Base-by-base conservation (phyloP, 2,888 invertebrate species). In the Meta bourneti region DNA sequence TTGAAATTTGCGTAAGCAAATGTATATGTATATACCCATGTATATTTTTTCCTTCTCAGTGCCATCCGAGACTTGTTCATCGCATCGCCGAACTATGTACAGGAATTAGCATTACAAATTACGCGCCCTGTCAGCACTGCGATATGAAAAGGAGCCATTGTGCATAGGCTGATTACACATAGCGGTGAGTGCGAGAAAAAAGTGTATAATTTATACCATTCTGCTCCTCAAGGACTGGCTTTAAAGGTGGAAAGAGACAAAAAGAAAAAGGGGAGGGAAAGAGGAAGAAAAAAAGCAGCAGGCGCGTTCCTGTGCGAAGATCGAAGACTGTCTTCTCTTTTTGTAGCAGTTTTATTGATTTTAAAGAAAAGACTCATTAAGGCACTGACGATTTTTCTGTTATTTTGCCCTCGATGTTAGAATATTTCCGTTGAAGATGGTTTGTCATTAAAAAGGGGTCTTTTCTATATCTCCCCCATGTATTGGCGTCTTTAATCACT, bases 321-420 rank as follows among this genome's bases (percentile, higher is more conserved):
- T 87, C 87, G 87, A 87, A 87, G 72, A 9, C 48, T 51, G 49
- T 70, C 78, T 19, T 51, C 70, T 20, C 78, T 71, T 71, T 70
- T 80, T 80, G 87, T 77, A 82, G 82, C 20, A 75, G 82, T 81
- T 82, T 82, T 89, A 89, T 89, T 82, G 89, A 89, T 89, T 89
- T 89, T 77, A n/a, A 75, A 75, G 78, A n/a, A 51, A 77, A 81
- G 82, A 52, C 89, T 89, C 89, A 89, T 89, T 89, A 81, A 77
- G 48, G 52, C 61, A 13, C 20, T n/a, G 80, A 80, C 72, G 74
- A 82, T 89, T 82, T 82, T 89, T 75, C 89, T 82, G 51, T 82
- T 82, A 82, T 89, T 89, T 77, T 69, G 87, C 20, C 79, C 79
- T 72, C 72, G 19, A 71, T 74, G 89, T 89, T 89, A 69, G 77